Conservation (phyloP, 1,140 invertebrate species). For the Wiebesia pumilae region DNA sequence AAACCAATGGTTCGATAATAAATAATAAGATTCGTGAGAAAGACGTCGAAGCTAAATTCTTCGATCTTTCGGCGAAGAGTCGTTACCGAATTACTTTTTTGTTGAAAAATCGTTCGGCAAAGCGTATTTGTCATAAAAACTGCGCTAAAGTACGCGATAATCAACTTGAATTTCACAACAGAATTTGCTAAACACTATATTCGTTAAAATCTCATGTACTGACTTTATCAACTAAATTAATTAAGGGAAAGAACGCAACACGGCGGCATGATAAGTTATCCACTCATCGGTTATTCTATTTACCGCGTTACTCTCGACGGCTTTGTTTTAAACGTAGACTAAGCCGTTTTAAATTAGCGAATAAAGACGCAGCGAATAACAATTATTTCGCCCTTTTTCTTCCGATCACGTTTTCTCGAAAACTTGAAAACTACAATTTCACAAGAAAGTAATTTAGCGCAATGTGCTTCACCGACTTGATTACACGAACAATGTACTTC, state of each 20-base stretch:
- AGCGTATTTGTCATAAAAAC: too few relatives aligned
- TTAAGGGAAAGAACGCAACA: background rate
- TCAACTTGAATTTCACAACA: too few relatives aligned
- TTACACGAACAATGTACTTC: background rate
- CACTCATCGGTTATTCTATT: slow-evolving; percentile 1
- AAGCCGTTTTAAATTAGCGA: background rate
- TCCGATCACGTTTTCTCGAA: background rate
- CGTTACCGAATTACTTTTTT: too few relatives aligned
- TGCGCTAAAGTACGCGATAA: too few relatives aligned
- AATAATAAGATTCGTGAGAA: too few relatives aligned
- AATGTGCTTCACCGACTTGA: background rate
- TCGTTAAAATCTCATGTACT: background rate
- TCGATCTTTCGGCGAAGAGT: too few relatives aligned
- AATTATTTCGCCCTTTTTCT: background rate
- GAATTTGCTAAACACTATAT: background rate
- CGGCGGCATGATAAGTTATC: background rate
- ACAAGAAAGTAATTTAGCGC: background rate
- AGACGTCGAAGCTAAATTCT: too few relatives aligned
- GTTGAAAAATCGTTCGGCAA: too few relatives aligned
- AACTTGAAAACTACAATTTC: background rate
- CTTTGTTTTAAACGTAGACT: background rate
- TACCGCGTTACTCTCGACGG: background rate
- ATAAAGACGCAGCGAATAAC: background rate
- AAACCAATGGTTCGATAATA: too few relatives aligned
- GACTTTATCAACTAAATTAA: background rate